A percentile compares a stretch with the other conserved stretches of the same genome.
Evolutionary conservation across 2,888 invertebrate genomes (phyloP).

Genomic region (Sarcophaga rosellei): DNA sequence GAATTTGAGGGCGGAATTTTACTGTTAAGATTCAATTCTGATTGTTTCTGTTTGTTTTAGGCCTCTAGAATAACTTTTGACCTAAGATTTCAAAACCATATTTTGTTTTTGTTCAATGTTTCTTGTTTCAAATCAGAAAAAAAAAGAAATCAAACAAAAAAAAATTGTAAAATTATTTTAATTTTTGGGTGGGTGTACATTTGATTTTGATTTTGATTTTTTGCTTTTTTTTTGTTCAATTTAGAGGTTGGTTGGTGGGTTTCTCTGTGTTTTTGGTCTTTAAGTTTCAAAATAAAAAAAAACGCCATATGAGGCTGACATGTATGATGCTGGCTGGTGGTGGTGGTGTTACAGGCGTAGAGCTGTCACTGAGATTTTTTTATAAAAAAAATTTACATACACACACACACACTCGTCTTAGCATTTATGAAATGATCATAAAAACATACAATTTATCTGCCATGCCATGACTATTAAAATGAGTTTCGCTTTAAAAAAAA

Average conservation of each 20-base stretch:
- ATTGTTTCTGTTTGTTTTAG: no score
- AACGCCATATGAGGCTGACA: constrained; percentile 13
- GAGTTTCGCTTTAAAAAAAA: constrained; percentile 29
- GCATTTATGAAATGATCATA: constrained; percentile 31
- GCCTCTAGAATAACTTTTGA: no score
- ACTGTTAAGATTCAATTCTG: no score
- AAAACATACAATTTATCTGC: constrained; percentile 62
- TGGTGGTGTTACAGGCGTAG: constrained; percentile 3
- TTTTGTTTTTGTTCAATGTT: not conserved
- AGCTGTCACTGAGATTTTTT: constrained; percentile 49
- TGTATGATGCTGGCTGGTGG: constrained; percentile 7
- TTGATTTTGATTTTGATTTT: no score
- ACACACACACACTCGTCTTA: constrained; percentile 2
- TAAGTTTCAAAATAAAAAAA: constrained; percentile 1
- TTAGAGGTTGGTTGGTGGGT: constrained; percentile 54
- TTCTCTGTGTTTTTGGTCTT: constrained; percentile 12
- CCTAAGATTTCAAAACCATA: not conserved
- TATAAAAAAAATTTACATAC: constrained; percentile 23
- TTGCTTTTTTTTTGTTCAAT: constrained; percentile 18
- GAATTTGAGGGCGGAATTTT: no score
- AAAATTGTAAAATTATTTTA: constrained; percentile 19
- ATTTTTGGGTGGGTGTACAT: constrained; percentile 53
- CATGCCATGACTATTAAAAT: constrained; percentile 56
- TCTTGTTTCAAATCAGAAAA: constrained; percentile 17
- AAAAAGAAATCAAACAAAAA: not conserved